phyloP scores from a whole-genome alignment of 2,113 vertebrate species.

The Laticauda laticaudata region DNA sequence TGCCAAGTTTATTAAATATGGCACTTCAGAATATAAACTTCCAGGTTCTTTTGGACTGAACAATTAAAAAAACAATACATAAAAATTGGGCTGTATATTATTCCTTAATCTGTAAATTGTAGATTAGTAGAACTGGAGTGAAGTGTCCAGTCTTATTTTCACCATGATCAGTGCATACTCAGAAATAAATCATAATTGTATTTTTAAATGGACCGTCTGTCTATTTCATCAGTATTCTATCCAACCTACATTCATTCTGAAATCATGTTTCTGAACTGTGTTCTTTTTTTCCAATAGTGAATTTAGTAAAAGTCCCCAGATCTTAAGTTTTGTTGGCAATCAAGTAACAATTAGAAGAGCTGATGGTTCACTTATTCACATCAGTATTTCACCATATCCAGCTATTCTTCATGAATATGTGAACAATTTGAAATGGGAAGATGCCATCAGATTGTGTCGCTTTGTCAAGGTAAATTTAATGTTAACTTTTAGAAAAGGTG shows the following conservation, averaged over 20 bases:
- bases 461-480: slow-evolving; percentile 87
- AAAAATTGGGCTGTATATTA: not conserved
- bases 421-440: slow-evolving; percentile 82
- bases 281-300: slow-evolving; percentile 73
- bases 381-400: slow-evolving; percentile 81
- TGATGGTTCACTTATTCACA: slow-evolving; percentile 88
- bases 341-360: slow-evolving; percentile 84
- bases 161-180: not conserved
- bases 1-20: not conserved
- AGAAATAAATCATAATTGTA: not conserved
- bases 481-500: fast-evolving
- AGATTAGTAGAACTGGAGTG: not conserved
- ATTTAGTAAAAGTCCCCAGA: slow-evolving; percentile 81
- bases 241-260: not conserved
- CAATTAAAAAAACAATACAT: not conserved
- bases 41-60: not conserved
- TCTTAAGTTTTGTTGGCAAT: slow-evolving; percentile 84
- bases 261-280: not conserved
- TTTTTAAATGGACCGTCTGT: not conserved
- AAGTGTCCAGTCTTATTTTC: not conserved
- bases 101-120: not conserved
- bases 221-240: not conserved
- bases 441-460: slow-evolving; percentile 87
- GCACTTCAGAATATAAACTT: not conserved
- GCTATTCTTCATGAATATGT: slow-evolving; percentile 83